These are phyloP conservation scores for Lithophane leautieri DNA, from an alignment of 2,888 invertebrate genomes.

Conservation along the genomic window DNA sequence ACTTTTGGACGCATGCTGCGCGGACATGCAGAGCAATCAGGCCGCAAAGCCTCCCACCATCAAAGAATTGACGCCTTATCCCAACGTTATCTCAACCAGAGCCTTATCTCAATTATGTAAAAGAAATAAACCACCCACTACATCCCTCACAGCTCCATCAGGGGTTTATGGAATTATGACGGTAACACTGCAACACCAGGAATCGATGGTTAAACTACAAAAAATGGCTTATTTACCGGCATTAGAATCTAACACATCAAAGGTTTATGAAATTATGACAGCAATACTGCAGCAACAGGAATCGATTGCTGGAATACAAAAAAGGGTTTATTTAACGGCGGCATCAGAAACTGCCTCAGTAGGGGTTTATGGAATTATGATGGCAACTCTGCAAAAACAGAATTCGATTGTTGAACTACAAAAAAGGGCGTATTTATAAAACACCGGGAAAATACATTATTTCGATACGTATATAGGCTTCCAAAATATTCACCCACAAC, in stretches of 20 bases:
- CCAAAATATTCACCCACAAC: not conserved
- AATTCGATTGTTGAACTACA: too few relatives aligned
- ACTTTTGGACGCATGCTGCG: not conserved
- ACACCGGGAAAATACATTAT: not conserved
- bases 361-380: not conserved
- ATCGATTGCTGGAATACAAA: too few relatives aligned
- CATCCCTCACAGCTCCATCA: not conserved
- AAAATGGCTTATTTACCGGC: too few relatives aligned
- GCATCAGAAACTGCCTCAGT: not conserved
- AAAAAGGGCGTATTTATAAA: too few relatives aligned
- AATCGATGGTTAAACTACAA: too few relatives aligned
- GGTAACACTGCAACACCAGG: too few relatives aligned
- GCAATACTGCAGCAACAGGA: too few relatives aligned
- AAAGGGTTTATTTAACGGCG: too few relatives aligned
- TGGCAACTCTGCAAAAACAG: too few relatives aligned
- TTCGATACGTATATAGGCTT: not conserved
- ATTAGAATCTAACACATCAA: too few relatives aligned
- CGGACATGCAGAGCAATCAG: not conserved
- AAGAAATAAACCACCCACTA: too few relatives aligned
- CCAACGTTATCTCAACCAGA: not conserved
- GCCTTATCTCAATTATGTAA: not conserved
- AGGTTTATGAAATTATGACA: too few relatives aligned
- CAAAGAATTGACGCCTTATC: not conserved
- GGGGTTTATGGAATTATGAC: not conserved
- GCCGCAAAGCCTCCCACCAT: not conserved